These are phyloP conservation scores for Gymnocypris eckloni DNA, from an alignment of 2,797 vertebrate species.

Conservation along the genomic window DNA sequence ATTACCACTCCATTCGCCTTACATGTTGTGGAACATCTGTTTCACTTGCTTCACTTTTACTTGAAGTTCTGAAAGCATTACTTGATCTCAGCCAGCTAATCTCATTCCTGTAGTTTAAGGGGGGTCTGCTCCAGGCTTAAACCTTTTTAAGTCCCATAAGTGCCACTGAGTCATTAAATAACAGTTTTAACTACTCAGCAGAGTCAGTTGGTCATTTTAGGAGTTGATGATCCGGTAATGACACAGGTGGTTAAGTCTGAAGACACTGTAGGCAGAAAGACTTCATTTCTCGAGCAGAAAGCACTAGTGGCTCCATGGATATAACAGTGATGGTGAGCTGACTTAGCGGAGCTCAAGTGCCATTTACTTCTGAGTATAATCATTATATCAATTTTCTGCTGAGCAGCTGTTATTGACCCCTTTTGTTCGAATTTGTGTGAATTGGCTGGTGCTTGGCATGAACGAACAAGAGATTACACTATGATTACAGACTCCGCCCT, in stretches of 20 bases:
- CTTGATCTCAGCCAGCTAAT: slow-evolving; percentile 23
- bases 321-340: slow-evolving; percentile 50
- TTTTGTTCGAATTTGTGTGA: slow-evolving; percentile 51
- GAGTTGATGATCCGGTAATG: slow-evolving; percentile 44
- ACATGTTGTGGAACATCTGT: slow-evolving; percentile 36
- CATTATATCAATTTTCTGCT: slow-evolving; percentile 83
- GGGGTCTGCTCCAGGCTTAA: background rate
- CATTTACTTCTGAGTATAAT: slow-evolving; percentile 83
- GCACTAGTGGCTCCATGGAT: slow-evolving; percentile 38
- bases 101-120: slow-evolving; percentile 17
- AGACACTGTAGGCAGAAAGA: slow-evolving; percentile 30
- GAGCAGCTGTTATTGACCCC: slow-evolving; percentile 78
- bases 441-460: slow-evolving; percentile 47
- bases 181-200: slow-evolving; percentile 24
- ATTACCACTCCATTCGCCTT: slow-evolving; percentile 31
- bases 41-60: slow-evolving; percentile 26
- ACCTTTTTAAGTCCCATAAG: background rate
- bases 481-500: slow-evolving; percentile 81
- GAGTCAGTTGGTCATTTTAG: slow-evolving; percentile 31
- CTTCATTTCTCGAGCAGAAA: slow-evolving; percentile 32
- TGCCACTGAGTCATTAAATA: slow-evolving; percentile 17
- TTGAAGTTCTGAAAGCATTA: slow-evolving; percentile 31
- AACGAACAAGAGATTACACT: slow-evolving; percentile 56
- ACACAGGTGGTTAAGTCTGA: slow-evolving; percentile 29
- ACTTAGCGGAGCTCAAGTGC: slow-evolving; percentile 75